phyloP scores from a whole-genome alignment of 2,113 vertebrate species.

The Jacana jacana region DNA sequence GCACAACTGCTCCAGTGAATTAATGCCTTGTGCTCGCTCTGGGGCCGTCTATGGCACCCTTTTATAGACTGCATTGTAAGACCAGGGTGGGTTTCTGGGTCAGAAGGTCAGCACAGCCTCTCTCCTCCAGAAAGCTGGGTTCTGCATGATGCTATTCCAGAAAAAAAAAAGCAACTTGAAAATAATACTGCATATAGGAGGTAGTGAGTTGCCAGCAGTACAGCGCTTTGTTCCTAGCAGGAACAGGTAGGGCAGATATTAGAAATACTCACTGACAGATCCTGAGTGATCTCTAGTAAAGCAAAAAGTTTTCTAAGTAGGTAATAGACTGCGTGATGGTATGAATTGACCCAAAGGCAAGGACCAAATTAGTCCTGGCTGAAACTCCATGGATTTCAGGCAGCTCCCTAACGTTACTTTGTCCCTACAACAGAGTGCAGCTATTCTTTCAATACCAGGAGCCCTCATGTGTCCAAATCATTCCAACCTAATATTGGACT shows the following conservation, averaged over 20 bases:
- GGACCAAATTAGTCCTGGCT: background rate
- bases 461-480: background rate
- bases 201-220: background rate
- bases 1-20: constrained; percentile 53
- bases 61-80: constrained; percentile 17
- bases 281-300: background rate
- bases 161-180: background rate
- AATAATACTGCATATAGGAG: background rate
- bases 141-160: background rate
- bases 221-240: background rate
- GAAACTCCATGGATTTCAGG: background rate
- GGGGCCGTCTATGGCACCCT: background rate
- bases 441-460: background rate
- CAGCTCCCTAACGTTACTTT: background rate
- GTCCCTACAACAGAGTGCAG: background rate
- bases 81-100: background rate
- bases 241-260: background rate
- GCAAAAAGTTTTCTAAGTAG: background rate
- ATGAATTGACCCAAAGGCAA: background rate
- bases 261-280: background rate
- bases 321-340: background rate
- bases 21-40: constrained; percentile 50
- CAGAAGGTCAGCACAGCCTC: background rate
- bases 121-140: background rate
- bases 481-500: background rate